These are phyloP conservation scores for Euproctis similis DNA, from an alignment of 2,888 invertebrate species.

Conservation along the genomic window DNA sequence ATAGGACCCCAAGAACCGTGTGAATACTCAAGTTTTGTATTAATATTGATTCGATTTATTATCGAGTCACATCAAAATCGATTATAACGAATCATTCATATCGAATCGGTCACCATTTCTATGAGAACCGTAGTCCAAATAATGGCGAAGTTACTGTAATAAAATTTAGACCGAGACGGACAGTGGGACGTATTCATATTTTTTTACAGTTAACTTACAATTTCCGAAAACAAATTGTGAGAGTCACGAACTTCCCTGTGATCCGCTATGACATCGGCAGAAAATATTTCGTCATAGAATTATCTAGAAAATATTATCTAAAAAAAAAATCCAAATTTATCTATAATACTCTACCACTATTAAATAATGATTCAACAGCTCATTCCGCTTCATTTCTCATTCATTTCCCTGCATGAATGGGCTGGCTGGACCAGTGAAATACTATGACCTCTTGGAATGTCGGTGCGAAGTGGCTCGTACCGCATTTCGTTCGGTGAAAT, in stretches of 20 bases:
- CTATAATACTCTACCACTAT: not conserved
- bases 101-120: slow-evolving; percentile 27
- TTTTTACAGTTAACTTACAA: slow-evolving; percentile 31
- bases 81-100: slow-evolving; percentile 27
- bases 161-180: slow-evolving; percentile 29
- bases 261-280: slow-evolving; percentile 32
- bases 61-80: slow-evolving; percentile 26
- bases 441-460: no score
- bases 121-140: slow-evolving; percentile 29
- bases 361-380: no score
- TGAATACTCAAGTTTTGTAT: no score
- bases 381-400: no score
- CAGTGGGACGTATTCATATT: slow-evolving; percentile 34
- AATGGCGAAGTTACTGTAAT: slow-evolving; percentile 31
- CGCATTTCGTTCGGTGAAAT: no score
- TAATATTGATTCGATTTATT: slow-evolving; percentile 33
- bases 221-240: slow-evolving; percentile 33
- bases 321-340: not conserved
- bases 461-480: no score
- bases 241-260: slow-evolving; percentile 41
- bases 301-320: no score
- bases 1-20: slow-evolving; percentile 18
- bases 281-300: not conserved
- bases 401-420: no score
- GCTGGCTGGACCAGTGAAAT: no score